Evolutionary conservation across 2,113 vertebrate genomes (phyloP), one percentile per base, ranked within the genome.

Genomic region (Geothlypis trichas): DNA sequence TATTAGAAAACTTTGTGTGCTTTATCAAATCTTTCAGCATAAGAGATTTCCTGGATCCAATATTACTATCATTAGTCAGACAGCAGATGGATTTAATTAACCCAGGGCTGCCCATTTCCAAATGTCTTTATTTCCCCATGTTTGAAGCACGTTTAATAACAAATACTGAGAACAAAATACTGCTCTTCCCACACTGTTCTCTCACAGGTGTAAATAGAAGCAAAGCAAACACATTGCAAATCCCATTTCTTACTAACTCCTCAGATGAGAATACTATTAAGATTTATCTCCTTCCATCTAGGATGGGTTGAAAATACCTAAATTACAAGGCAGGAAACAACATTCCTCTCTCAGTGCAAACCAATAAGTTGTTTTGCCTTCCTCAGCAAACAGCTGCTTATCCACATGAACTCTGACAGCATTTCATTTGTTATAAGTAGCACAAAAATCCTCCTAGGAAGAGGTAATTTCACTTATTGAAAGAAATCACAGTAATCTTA

Each of bases 1-100:
- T 90, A 67, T 69, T 78, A 72, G 49, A 72, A 90, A 92, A 91
- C 47, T 65, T 91, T 13, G n/a, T 23, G 31, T 79, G 58, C 7
- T 1, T 66, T 79, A 95, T 66, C 66, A 79, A 57, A 82, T 61
- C 54, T 91, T 89, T 41, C 41, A 72, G 73, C 15, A 4, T 28
- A 80, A 92, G 88, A 21, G 31, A 81, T 90, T 95, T 74, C 84
- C 80, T 65, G 73, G 68, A 92, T 78, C 49, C 49, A 75, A 51
- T 65, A 91, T 75, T 85, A 84, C 80, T 78, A 69, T 68, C 65
- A 80, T 95, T 92, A 93, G 59, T 91, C 87, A 96, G 69, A 55
- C 9, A 94, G 37, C 87, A 95, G 78, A 96, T 95, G 93, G 87
- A 79, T 89, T 93, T 83, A 61, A 94, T 95, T 91, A 97, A 96